Evolutionary conservation across 2,797 vertebrate genomes (phyloP).

Genomic region (Coranthus polyacanthus): DNA sequence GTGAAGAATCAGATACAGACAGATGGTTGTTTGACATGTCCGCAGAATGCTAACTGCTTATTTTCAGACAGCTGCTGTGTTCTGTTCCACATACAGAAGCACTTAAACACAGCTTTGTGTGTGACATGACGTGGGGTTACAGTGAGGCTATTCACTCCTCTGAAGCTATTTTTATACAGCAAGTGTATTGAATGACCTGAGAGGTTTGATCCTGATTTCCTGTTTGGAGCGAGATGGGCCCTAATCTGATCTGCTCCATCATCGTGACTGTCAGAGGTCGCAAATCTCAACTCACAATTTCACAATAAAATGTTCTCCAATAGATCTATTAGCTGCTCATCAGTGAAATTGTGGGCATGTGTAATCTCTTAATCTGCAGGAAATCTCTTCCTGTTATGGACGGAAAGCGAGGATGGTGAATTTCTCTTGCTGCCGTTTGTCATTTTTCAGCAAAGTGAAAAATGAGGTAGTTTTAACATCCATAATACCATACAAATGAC

Average conservation of each 20-base stretch:
- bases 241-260: conserved; percentile 61
- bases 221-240: conserved; percentile 34
- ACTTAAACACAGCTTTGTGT: conserved; percentile 61
- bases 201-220: conserved; percentile 66
- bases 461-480: background rate
- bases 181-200: conserved; percentile 34
- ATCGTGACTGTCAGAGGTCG: conserved; percentile 44
- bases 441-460: conserved; percentile 2
- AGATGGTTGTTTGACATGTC: conserved; percentile 63
- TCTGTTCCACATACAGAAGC: conserved; percentile 48
- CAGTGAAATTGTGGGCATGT: conserved; percentile 51
- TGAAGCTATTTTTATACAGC: conserved; percentile 73
- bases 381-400: conserved; percentile 59
- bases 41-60: conserved; percentile 41
- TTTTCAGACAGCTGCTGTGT: conserved; percentile 55
- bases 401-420: conserved; percentile 26
- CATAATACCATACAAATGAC: background rate
- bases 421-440: conserved; percentile 21
- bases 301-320: conserved; percentile 39
- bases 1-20: conserved; percentile 57
- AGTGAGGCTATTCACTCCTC: conserved; percentile 52
- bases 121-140: conserved; percentile 56
- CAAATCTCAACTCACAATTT: conserved; percentile 31
- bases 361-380: conserved; percentile 69
- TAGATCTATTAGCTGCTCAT: conserved; percentile 70